phyloP scores from a whole-genome alignment of 2,113 vertebrate genomes.

The Dryoscopus gambensis region DNA sequence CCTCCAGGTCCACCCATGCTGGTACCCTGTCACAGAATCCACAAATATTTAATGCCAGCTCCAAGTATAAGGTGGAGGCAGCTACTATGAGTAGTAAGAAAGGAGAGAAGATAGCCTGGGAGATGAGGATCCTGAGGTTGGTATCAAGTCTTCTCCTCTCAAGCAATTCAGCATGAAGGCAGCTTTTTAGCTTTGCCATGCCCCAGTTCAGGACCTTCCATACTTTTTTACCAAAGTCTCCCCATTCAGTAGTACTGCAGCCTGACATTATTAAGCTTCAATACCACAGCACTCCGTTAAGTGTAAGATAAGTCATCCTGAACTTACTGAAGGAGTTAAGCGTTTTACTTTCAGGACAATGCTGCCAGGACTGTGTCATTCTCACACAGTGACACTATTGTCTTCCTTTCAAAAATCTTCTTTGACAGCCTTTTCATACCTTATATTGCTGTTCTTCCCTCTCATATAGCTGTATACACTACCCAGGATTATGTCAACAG shows the following conservation, averaged over 20 bases:
- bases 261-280: not conserved
- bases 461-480: not conserved
- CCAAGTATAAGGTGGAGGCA: not conserved
- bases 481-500: not conserved
- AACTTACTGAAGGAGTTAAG: not conserved
- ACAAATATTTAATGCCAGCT: conserved; percentile 23
- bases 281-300: not conserved
- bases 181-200: not conserved
- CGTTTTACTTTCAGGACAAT: not conserved
- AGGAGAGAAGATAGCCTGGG: not conserved
- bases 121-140: not conserved
- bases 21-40: conserved; percentile 78
- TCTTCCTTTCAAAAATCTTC: not conserved
- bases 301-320: not conserved
- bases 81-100: not conserved
- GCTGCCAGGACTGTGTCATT: not conserved
- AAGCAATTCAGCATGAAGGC: not conserved
- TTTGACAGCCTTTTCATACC: not conserved
- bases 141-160: not conserved
- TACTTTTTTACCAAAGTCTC: not conserved
- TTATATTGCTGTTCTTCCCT: not conserved
- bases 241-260: not conserved
- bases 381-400: not conserved
- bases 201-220: not conserved
- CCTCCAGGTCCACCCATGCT: conserved; percentile 84